Evolutionary conservation across 2,797 vertebrate species (phyloP).

Genomic region (Parambassis ranga): DNA sequence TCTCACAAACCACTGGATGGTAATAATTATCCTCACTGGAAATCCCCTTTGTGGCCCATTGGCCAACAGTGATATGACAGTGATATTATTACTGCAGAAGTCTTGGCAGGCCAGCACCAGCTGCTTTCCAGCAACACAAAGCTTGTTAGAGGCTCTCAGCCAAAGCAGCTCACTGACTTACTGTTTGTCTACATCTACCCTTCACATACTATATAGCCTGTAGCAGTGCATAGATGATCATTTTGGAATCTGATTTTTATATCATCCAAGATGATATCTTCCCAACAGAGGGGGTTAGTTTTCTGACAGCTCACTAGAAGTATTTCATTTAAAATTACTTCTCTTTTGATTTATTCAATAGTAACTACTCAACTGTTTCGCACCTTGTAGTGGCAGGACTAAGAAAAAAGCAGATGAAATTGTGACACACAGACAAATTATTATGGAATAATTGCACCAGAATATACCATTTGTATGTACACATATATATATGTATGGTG

Average conservation of each 20-base stretch:
- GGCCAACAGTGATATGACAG: conserved; percentile 40
- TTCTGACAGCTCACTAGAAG: not conserved
- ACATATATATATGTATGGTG: too few species aligned
- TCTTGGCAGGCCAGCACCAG: conserved; percentile 38
- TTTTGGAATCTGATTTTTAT: not conserved
- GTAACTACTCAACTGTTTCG: too few species aligned
- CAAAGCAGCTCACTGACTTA: conserved; percentile 26
- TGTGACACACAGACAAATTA: not conserved
- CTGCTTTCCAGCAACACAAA: conserved; percentile 58
- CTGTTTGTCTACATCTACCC: conserved; percentile 11
- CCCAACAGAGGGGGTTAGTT: too few species aligned
- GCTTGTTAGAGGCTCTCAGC: conserved; percentile 22
- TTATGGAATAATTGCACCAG: not conserved
- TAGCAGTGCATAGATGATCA: not conserved
- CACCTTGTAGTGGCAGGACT: too few species aligned
- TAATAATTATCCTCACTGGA: conserved; percentile 40
- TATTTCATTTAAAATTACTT: not conserved
- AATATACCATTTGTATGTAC: not conserved
- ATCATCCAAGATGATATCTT: too few species aligned
- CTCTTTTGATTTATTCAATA: too few species aligned
- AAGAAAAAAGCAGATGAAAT: not conserved
- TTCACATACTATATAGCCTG: not conserved
- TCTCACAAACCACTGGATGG: conserved; percentile 16
- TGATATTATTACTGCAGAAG: conserved; percentile 48
- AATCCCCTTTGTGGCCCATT: conserved; percentile 48